Percentiles rank a stretch among this genome's conserved stretches.
Evolutionary conservation across 2,113 vertebrate species (phyloP).

Genomic region (Lepisosteus oculatus): DNA sequence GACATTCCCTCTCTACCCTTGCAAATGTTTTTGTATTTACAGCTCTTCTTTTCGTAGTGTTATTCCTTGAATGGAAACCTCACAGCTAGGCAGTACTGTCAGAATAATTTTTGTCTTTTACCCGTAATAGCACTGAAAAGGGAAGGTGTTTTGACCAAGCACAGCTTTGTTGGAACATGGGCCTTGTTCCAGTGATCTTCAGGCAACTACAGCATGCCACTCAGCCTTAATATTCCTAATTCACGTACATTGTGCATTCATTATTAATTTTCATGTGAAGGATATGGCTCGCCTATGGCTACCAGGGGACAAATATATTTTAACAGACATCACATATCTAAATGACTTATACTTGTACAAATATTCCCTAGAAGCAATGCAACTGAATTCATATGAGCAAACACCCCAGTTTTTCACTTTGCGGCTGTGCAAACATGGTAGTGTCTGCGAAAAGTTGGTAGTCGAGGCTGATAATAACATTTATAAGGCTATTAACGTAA

Average conservation of each 20-base stretch:
- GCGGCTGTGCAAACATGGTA: constrained; percentile 49
- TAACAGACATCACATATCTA: constrained; percentile 39
- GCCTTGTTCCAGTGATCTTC: constrained; percentile 39
- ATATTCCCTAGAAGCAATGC: constrained; percentile 46
- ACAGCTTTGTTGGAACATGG: constrained; percentile 27
- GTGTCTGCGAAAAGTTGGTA: constrained; percentile 53
- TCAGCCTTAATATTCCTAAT: constrained; percentile 55
- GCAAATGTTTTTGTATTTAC: background rate
- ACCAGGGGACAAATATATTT: constrained; percentile 59
- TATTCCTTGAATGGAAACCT: background rate
- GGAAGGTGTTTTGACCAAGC: constrained; percentile 24
- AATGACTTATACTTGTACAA: constrained; percentile 57
- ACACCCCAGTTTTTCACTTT: constrained; percentile 42
- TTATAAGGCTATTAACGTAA: constrained; percentile 33
- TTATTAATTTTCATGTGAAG: constrained; percentile 59
- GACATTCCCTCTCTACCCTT: constrained; percentile 18
- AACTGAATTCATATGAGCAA: constrained; percentile 46
- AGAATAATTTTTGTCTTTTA: constrained; percentile 30
- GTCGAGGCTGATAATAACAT: constrained; percentile 44
- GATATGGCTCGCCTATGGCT: constrained; percentile 55
- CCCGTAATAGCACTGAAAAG: constrained; percentile 30
- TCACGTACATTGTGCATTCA: constrained; percentile 50
- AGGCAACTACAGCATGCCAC: constrained; percentile 48
- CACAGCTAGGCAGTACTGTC: constrained; percentile 27
- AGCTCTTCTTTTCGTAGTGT: constrained; percentile 15